Evolutionary conservation across 2,797 vertebrate genomes (phyloP), one percentile per base, ranked within the genome.

Genomic region (Pogoniulus pusillus): DNA sequence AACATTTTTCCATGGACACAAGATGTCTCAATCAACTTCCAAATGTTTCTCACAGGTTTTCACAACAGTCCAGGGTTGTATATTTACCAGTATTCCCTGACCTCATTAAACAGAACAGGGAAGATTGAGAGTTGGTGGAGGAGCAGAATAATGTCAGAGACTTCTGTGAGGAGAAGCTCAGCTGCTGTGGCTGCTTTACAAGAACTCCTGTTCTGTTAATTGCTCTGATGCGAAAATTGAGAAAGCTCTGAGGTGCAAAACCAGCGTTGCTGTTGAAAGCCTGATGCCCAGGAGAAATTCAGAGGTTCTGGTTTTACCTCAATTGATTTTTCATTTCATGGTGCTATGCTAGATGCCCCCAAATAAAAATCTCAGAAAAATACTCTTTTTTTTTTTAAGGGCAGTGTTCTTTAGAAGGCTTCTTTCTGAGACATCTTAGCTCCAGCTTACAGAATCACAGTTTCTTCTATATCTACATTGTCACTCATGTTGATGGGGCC

Each of bases 81-180:
- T 90, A 86, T 96, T 96, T 95, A 77, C 87, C 96, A 87, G 93
- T 96, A 96, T 92, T 94, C 60, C 82, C 68, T 94, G 87, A 94
- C 94, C 86, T 96, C 69, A 66, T 96, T 96, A 96, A 96, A 83
- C 60, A 69, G 79, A 93, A 68, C 37, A 30, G 58, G 32, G 59
- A 93, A 85, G 72, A 84, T 72, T 32, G 47, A 29, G 70, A 49
- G 74, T 64, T 92, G 55, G 29, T 57, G 75, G 53, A 53, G 57
- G 59, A 79, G 82, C 51, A 87, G 17, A 81, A 39, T 80, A 91
- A 87, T 27, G 10, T 60, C 68, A 63, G n/a, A 82, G 54, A 81
- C 43, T 93, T 87, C 19, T 30, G 66, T 41, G 75, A 88, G 35
- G 16, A 12, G 58, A 87, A 94, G 47, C 69, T 93, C 71, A 72